Conservation (phyloP, 2,113 vertebrate genomes). For the Ivindomyrus marchei region DNA sequence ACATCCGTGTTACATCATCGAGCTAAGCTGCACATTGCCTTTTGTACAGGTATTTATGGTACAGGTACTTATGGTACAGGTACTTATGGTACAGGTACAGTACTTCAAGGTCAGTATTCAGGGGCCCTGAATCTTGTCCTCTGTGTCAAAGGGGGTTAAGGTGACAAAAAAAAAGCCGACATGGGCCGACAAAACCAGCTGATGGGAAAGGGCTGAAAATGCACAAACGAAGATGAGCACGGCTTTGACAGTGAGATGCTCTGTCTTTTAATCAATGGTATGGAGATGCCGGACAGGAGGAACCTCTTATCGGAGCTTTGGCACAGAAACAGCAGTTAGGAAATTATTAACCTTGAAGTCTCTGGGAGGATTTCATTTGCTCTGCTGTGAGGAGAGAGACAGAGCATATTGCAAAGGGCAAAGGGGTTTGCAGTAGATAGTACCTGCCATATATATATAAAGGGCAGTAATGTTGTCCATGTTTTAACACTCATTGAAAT, state of each 20-base stretch:
- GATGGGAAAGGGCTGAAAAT: not conserved
- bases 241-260: not conserved
- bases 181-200: too few relatives aligned
- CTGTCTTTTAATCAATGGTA: not conserved
- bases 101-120: not conserved
- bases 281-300: not conserved
- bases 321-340: not conserved
- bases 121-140: not conserved
- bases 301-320: not conserved
- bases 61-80: not conserved
- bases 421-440: not conserved
- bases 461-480: too few relatives aligned
- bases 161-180: not conserved
- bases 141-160: too few relatives aligned
- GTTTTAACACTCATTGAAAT: not conserved
- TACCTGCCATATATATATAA: too few relatives aligned
- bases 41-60: not conserved
- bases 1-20: not conserved
- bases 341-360: slow-evolving; percentile 6
- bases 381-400: not conserved
- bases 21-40: not conserved
- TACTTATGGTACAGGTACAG: not conserved
- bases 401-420: not conserved
- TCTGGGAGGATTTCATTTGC: not conserved
- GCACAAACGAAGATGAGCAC: not conserved